These are phyloP conservation scores for Dicentrarchus labrax DNA, from an alignment of 2,113 vertebrate genomes.

Conservation along the genomic window DNA sequence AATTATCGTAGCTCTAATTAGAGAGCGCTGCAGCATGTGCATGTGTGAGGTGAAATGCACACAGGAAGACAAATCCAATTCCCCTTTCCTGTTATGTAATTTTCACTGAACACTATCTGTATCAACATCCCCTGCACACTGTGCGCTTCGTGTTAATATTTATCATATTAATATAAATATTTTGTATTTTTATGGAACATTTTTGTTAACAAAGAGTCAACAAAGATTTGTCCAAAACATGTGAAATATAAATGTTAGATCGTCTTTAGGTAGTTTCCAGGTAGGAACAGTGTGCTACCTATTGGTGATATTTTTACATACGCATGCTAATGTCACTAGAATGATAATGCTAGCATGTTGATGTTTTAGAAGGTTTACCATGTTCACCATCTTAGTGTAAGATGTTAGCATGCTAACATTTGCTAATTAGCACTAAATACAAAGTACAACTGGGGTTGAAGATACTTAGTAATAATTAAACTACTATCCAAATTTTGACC, in stretches of 20 bases:
- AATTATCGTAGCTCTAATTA: conserved; percentile 34
- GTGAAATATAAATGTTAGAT: neutral
- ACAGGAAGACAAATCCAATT: neutral
- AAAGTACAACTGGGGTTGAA: no score
- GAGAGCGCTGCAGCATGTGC: neutral
- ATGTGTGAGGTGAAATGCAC: neutral
- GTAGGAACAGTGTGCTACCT: neutral
- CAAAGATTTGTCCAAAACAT: neutral
- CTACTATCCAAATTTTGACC: no score
- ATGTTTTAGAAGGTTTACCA: neutral
- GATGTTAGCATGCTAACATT: no score
- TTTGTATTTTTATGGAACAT: neutral
- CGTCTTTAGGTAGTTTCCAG: neutral
- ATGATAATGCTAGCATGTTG: neutral
- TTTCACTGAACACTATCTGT: neutral
- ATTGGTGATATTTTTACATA: no score
- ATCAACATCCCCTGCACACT: neutral
- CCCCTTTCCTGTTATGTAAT: no score
- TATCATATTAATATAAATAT: neutral
- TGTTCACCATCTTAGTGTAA: neutral
- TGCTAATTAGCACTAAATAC: no score
- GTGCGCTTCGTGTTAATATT: neutral
- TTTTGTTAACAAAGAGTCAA: neutral
- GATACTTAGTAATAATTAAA: no score
- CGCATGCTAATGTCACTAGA: no score